phyloP scores from a whole-genome alignment of 2,888 invertebrate species.

The Yponomeuta cagnagella region DNA sequence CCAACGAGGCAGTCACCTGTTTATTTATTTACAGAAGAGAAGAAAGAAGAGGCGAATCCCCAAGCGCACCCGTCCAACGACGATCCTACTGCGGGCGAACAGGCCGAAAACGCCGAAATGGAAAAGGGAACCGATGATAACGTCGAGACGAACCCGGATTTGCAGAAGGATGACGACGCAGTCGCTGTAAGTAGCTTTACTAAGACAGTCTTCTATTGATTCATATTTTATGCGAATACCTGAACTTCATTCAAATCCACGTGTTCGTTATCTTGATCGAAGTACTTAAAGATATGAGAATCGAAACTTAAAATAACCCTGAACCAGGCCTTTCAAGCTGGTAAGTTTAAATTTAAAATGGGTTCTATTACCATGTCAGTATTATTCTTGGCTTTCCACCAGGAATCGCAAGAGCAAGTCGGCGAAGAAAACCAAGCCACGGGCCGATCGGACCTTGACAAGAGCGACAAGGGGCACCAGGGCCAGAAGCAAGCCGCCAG shows the following conservation, averaged over 20 bases:
- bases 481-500: slow-evolving; percentile 63
- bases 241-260: too few species aligned
- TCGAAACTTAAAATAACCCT: too few species aligned
- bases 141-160: slow-evolving; percentile 65
- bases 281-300: too few species aligned
- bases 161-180: slow-evolving; percentile 58
- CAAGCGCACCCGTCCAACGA: slow-evolving; percentile 68
- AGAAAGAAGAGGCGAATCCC: slow-evolving; percentile 65
- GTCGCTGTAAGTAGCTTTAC: slow-evolving; percentile 48
- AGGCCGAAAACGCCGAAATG: slow-evolving; percentile 68
- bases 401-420: slow-evolving; percentile 76
- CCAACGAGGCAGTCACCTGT: too few species aligned
- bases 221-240: neutral
- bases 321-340: too few species aligned
- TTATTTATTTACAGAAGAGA: slow-evolving; percentile 40
- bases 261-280: too few species aligned
- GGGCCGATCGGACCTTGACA: slow-evolving; percentile 85
- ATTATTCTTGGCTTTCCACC: slow-evolving; percentile 38
- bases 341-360: too few species aligned
- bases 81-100: slow-evolving; percentile 64
- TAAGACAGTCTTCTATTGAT: neutral
- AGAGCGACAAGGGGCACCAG: slow-evolving; percentile 82
- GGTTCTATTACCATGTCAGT: too few species aligned
- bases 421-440: slow-evolving; percentile 79
- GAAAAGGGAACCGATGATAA: slow-evolving; percentile 64